These are phyloP conservation scores for Argopecten irradians DNA, from an alignment of 1,140 invertebrate genomes.

Conservation along the genomic window DNA sequence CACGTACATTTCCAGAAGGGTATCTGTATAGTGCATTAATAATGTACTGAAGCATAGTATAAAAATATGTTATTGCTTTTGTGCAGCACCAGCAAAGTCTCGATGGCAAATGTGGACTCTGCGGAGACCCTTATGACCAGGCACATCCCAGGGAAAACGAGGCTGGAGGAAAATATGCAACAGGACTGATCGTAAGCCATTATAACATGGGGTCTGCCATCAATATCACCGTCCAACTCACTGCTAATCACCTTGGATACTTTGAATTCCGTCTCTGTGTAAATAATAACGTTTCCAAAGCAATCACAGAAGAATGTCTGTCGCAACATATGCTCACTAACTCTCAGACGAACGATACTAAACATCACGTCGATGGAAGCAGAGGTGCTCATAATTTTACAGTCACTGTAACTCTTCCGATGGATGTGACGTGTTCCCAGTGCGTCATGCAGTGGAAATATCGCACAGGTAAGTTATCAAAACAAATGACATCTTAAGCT, in stretches of 20 bases:
- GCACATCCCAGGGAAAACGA: constrained; percentile 68
- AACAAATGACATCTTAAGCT: too few relatives aligned
- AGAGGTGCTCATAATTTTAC: too few relatives aligned
- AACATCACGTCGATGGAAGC: background rate
- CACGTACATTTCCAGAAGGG: too few relatives aligned
- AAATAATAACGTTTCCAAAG: constrained; percentile 68
- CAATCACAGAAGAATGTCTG: constrained; percentile 52
- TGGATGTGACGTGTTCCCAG: constrained; percentile 88
- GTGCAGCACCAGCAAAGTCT: constrained; percentile 38
- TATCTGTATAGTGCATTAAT: too few relatives aligned
- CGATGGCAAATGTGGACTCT: constrained; percentile 75
- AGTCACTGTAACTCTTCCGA: constrained; percentile 80
- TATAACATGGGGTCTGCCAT: constrained; percentile 36
- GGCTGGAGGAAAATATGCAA: constrained; percentile 64
- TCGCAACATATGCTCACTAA: constrained; percentile 67
- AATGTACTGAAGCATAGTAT: too few relatives aligned
- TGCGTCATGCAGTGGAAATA: constrained; percentile 94
- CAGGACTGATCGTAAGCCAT: constrained; percentile 32
- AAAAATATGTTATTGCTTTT: background rate
- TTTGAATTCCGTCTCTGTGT: constrained; percentile 55
- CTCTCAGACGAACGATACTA: constrained; percentile 76
- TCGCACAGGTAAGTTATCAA: constrained; percentile 84
- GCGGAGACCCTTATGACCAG: constrained; percentile 71
- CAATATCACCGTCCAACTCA: constrained; percentile 61
- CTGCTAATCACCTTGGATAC: constrained; percentile 50